Evolutionary conservation across 2,797 vertebrate genomes (phyloP).

Genomic region (Typhlichthys eigenmanni): DNA sequence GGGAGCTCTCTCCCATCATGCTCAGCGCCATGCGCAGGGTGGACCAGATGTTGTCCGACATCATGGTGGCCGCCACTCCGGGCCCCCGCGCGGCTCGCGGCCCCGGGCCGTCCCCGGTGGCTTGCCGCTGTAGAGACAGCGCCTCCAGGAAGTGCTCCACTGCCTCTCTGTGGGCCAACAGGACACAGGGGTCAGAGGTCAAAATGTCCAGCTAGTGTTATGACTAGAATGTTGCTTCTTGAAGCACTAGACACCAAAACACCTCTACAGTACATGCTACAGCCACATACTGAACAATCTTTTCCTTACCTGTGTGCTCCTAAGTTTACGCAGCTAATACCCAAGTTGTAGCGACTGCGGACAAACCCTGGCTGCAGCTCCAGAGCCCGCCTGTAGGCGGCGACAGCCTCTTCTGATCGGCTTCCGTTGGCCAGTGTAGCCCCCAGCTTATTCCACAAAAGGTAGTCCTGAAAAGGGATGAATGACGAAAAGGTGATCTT

Average conservation of each 20-base stretch:
- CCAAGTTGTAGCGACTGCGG: conserved; percentile 96
- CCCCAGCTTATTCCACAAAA: conserved; percentile 97
- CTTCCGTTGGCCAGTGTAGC: conserved; percentile 96
- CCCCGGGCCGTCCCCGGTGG: conserved; percentile 58
- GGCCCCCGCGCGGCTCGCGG: conserved; percentile 81
- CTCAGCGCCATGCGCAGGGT: conserved; percentile 96
- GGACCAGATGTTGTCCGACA: conserved; percentile 99
- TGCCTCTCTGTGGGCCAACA: conserved; percentile 72
- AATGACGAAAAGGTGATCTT: neutral
- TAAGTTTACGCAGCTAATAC: conserved; percentile 97
- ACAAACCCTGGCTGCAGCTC: conserved; percentile 96
- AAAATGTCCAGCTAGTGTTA: neutral
- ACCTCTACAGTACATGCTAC: neutral
- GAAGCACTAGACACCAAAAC: neutral
- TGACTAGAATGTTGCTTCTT: neutral
- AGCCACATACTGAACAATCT: neutral
- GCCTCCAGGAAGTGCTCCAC: conserved; percentile 98
- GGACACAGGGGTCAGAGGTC: neutral
- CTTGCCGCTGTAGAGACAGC: conserved; percentile 89
- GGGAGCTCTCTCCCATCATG: conserved; percentile 96
- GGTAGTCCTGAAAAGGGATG: conserved; percentile 83
- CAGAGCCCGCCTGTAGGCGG: conserved; percentile 90
- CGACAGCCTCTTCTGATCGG: conserved; percentile 94
- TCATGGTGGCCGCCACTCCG: conserved; percentile 81
- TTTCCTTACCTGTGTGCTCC: conserved; percentile 91